These are phyloP conservation scores for Leucozona laternaria DNA, from an alignment of 2,888 invertebrate species.

Conservation along the genomic window DNA sequence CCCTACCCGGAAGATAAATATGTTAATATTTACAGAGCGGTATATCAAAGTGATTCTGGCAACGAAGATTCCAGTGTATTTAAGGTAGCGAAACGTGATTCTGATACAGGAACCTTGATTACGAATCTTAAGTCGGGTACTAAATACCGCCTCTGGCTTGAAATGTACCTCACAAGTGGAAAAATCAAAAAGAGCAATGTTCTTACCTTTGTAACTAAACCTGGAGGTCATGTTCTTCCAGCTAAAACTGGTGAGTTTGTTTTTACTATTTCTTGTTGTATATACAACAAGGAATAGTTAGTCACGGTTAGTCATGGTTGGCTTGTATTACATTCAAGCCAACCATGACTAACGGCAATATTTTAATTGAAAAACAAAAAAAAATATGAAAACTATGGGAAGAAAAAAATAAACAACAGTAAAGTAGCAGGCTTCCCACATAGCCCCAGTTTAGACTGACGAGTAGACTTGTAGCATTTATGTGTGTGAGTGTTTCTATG, in stretches of 20 bases:
- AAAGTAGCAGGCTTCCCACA: no score
- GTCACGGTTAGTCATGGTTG: no score
- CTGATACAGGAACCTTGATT: slow-evolving; percentile 87
- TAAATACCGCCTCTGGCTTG: slow-evolving; percentile 94
- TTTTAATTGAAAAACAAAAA: no score
- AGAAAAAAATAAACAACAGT: no score
- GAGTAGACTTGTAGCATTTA: no score
- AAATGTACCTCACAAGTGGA: slow-evolving; percentile 95
- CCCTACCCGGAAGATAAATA: slow-evolving; percentile 95
- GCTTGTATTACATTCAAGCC: no score
- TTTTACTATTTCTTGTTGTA: neutral
- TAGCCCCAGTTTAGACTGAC: no score
- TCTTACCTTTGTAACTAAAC: slow-evolving; percentile 93
- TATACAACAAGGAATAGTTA: no score
- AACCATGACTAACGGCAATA: no score
- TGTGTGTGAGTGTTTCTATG: no score
- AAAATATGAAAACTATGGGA: no score
- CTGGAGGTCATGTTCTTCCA: slow-evolving; percentile 85
- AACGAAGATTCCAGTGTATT: slow-evolving; percentile 90
- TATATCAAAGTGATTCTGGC: slow-evolving; percentile 90
- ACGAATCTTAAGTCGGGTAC: slow-evolving; percentile 90
- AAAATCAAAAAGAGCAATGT: slow-evolving; percentile 95
- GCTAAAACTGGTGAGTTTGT: slow-evolving; percentile 82
- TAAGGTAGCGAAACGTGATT: slow-evolving; percentile 90
- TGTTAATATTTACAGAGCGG: slow-evolving; percentile 94